Evolutionary conservation across 2,888 invertebrate species (phyloP).

Genomic region (Thecophora atra): DNA sequence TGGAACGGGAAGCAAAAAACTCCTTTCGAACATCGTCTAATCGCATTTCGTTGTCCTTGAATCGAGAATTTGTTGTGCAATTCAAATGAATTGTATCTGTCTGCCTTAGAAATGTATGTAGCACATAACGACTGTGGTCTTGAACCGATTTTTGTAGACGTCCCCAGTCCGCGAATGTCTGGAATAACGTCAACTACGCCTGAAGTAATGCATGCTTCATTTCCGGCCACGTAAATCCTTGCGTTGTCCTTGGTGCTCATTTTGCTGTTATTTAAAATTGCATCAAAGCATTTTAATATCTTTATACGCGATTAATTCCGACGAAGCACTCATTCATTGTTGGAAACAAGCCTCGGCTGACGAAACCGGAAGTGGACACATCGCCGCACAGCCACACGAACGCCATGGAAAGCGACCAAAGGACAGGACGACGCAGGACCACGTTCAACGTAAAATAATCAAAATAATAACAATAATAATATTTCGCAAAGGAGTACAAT

Average conservation of each 20-base stretch:
- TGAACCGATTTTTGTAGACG: too few relatives aligned
- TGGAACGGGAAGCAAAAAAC: too few relatives aligned
- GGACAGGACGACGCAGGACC: not conserved
- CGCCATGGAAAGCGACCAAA: not conserved
- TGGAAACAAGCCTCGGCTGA: not conserved
- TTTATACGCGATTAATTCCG: slow-evolving; percentile 11
- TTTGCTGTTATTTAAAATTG: slow-evolving; percentile 14
- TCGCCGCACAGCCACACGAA: slow-evolving; percentile 10
- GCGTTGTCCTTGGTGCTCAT: slow-evolving; percentile 20
- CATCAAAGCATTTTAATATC: slow-evolving; percentile 12
- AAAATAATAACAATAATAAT: slow-evolving; percentile 25
- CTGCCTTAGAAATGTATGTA: too few relatives aligned
- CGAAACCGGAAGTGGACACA: not conserved
- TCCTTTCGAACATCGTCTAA: too few relatives aligned
- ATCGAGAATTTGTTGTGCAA: too few relatives aligned
- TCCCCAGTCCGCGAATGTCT: too few relatives aligned
- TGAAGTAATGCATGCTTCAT: slow-evolving; percentile 15
- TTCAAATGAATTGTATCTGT: too few relatives aligned
- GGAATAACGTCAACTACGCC: not conserved
- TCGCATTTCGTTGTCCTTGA: too few relatives aligned
- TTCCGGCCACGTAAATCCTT: slow-evolving; percentile 18
- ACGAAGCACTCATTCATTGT: not conserved
- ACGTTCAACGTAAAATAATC: not conserved
- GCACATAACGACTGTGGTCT: too few relatives aligned
- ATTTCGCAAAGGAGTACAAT: slow-evolving; percentile 1